phyloP scores from a whole-genome alignment of 2,888 invertebrate genomes.

The Cybosia mesomella region DNA sequence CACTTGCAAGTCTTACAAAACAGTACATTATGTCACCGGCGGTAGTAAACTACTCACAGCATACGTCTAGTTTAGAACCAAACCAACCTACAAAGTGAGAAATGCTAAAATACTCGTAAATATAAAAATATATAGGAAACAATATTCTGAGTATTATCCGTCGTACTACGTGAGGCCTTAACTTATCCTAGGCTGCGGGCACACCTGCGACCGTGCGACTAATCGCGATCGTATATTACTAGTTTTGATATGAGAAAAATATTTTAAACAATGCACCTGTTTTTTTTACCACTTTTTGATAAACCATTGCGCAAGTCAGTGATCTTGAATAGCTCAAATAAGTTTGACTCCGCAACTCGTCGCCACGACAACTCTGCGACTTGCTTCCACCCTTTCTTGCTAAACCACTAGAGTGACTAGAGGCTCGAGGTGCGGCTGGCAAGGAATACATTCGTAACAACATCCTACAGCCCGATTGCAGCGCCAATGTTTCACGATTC shows the following conservation, averaged over 20 bases:
- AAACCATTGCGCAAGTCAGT: background rate
- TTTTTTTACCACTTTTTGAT: background rate
- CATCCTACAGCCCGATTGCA: no score
- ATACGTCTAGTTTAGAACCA: slow-evolving; percentile 39
- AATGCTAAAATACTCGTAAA: slow-evolving; percentile 52
- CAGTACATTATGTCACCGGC: background rate
- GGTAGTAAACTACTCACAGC: background rate
- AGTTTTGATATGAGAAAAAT: background rate
- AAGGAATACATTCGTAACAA: no score
- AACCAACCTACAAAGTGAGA: slow-evolving; percentile 43
- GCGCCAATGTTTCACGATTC: no score
- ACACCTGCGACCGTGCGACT: slow-evolving; percentile 27
- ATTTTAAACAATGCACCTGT: background rate
- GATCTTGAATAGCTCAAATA: background rate
- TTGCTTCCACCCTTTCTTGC: background rate
- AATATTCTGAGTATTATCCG: slow-evolving; percentile 67
- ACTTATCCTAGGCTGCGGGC: slow-evolving; percentile 21
- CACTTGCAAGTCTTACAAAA: background rate
- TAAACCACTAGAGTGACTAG: no score
- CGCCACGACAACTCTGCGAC: background rate
- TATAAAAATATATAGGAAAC: slow-evolving; percentile 69
- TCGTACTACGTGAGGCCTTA: slow-evolving; percentile 40
- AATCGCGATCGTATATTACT: slow-evolving; percentile 12
- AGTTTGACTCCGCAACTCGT: no score
- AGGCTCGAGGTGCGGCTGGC: no score